Base-by-base conservation (phyloP, 2,797 vertebrate species). In the Diglossa cyanea region DNA sequence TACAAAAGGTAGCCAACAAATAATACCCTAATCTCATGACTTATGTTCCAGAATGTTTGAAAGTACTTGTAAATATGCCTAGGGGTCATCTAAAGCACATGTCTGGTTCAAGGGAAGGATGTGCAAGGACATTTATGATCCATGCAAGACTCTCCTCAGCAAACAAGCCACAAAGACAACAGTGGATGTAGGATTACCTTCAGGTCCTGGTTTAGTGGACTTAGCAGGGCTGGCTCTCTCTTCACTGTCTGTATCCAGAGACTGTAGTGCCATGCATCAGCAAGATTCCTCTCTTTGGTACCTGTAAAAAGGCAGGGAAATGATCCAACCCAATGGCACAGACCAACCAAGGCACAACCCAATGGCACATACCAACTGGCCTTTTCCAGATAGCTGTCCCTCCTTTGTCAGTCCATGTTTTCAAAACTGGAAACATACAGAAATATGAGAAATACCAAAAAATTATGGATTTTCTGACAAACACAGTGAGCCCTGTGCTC, bases 401-500 rank as follows among this genome's bases (percentile, higher is more conserved):
- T 28, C 13, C 55, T 83, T 33, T 26, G 4, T 53, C 61, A 57
- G 48, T 31, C 24, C 28, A 24, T 8, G 9, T 60, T 66, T 40
- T 50, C 66, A 58, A 44, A 48, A 25, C 9, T 57, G 45, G 53
- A 74, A 77, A 50, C 14, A 11, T 8, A 47, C 1, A 1, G 5
- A 82, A 90, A 68, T 58, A 26, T 33, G 50, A 75, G 20, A 28
- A 80, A 26, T 9, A n/a, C 2, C 16, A 48, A 57, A 67, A 48
- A 28, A 15, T 18, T 12, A 18, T 55, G 19, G 48, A 42, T 61
- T 28, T 67, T 28, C 63, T 35, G 26, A 26, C 2, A 62, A 66
- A n/a, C 8, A 63, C 0, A 0, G 10, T 28, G 26, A 83, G 15
- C 8, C 24, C 53, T 63, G 13, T 7, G 3, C 1, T 55, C 10